phyloP scores from a whole-genome alignment of 2,888 invertebrate species.

The Ypsolopha scabrella region DNA sequence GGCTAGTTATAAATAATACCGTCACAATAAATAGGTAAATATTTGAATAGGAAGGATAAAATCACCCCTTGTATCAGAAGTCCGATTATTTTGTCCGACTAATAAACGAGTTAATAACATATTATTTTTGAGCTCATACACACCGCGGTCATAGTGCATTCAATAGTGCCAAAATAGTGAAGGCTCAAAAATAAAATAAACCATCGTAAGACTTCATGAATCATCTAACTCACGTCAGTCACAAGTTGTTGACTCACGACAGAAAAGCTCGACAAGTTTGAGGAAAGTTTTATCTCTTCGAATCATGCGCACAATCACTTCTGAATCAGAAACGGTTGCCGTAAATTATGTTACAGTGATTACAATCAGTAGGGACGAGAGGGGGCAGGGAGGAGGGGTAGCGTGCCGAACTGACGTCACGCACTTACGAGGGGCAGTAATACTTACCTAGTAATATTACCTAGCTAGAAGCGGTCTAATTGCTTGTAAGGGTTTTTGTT shows the following conservation, averaged over 20 bases:
- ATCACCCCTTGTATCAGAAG: too few species aligned
- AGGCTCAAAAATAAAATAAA: too few species aligned
- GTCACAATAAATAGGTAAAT: too few species aligned
- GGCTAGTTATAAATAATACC: too few species aligned
- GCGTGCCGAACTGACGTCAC: conserved; percentile 40
- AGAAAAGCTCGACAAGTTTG: conserved; percentile 4
- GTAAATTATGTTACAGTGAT: conserved; percentile 47
- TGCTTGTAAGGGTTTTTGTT: too few species aligned
- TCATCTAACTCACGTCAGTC: background rate
- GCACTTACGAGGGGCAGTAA: conserved; percentile 12
- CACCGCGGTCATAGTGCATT: too few species aligned
- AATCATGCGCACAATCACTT: conserved; percentile 34
- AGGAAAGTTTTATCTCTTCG: conserved; percentile 18
- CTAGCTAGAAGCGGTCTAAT: background rate
- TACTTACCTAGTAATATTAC: too few species aligned
- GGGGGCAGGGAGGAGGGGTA: conserved; percentile 16
- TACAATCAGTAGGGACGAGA: conserved; percentile 27
- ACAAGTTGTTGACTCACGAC: background rate
- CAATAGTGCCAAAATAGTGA: too few species aligned
- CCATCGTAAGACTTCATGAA: background rate
- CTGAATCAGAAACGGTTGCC: conserved; percentile 16
- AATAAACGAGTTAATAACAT: too few species aligned
- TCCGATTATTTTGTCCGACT: too few species aligned
- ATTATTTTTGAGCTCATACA: too few species aligned
- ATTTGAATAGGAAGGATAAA: too few species aligned